A percentile compares a stretch with the other conserved stretches of the same genome.
Conservation (phyloP, 2,797 vertebrate species). For the Pygocentrus nattereri region DNA sequence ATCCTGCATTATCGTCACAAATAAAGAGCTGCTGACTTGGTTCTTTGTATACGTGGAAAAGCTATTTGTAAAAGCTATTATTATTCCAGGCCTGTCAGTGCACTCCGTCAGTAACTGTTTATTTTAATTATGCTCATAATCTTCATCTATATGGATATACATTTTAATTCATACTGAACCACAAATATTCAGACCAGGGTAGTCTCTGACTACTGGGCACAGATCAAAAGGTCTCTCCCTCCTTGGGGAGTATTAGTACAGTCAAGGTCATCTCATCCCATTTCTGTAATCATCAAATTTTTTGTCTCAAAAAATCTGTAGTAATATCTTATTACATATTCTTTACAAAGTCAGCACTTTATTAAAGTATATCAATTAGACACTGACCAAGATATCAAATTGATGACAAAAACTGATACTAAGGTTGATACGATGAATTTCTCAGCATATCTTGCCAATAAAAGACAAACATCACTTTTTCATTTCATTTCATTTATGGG, state of each 20-base stretch:
- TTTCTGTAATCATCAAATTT: slow-evolving; percentile 13
- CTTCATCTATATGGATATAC: too few relatives aligned
- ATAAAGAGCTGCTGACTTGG: slow-evolving; percentile 10
- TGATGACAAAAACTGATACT: not conserved
- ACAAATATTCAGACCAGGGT: not conserved
- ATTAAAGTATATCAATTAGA: not conserved
- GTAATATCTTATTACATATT: not conserved
- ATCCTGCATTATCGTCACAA: slow-evolving; percentile 17
- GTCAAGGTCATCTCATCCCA: slow-evolving; percentile 26
- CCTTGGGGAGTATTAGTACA: not conserved
- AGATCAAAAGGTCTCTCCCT: slow-evolving; percentile 8
- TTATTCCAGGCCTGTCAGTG: not conserved
- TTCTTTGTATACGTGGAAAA: not conserved
- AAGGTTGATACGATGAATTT: not conserved
- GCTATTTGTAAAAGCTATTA: not conserved
- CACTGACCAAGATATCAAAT: not conserved
- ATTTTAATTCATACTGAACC: not conserved
- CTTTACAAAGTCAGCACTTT: not conserved
- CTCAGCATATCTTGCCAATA: not conserved
- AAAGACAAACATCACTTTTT: not conserved
- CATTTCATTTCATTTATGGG: not conserved
- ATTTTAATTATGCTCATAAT: not conserved
- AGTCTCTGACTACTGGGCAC: not conserved
- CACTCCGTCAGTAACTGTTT: too few relatives aligned
- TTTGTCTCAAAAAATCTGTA: not conserved